These are phyloP conservation scores for Zygogramma bicolorata DNA, from an alignment of 2,888 invertebrate species.

Conservation along the genomic window DNA sequence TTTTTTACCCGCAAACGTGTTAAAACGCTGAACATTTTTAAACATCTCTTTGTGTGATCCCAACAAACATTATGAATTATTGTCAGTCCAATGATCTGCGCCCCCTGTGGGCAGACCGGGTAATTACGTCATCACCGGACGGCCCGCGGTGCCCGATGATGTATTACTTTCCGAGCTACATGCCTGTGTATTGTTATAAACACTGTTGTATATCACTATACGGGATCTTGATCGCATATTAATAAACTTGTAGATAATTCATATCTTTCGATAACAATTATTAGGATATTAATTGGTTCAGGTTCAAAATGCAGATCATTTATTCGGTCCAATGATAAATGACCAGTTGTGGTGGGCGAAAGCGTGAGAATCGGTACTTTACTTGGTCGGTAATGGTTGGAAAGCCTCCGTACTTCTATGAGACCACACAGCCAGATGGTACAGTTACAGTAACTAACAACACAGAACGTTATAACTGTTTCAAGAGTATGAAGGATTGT, in stretches of 20 bases:
- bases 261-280: conserved; percentile 34
- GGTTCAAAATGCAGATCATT: neutral
- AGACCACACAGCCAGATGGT: neutral
- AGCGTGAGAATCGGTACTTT: conserved; percentile 5
- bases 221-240: conserved; percentile 42
- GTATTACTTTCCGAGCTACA: conserved; percentile 38
- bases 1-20: conserved; percentile 35
- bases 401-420: neutral
- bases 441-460: neutral
- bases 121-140: conserved; percentile 64
- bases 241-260: conserved; percentile 53
- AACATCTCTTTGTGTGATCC: conserved; percentile 46
- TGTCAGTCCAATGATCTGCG: conserved; percentile 61
- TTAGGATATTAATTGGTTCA: conserved; percentile 27
- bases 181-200: conserved; percentile 60
- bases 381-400: neutral
- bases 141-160: conserved; percentile 48
- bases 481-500: neutral
- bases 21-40: conserved; percentile 41
- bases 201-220: conserved; percentile 61
- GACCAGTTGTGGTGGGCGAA: neutral
- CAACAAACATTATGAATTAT: conserved; percentile 60
- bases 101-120: conserved; percentile 61
- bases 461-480: neutral
- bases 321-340: neutral